Percentiles rank a stretch among this genome's conserved stretches.
These are phyloP conservation scores for Drosophila ezoana DNA, from an alignment of 2,888 invertebrate genomes.

Conservation along the genomic window DNA sequence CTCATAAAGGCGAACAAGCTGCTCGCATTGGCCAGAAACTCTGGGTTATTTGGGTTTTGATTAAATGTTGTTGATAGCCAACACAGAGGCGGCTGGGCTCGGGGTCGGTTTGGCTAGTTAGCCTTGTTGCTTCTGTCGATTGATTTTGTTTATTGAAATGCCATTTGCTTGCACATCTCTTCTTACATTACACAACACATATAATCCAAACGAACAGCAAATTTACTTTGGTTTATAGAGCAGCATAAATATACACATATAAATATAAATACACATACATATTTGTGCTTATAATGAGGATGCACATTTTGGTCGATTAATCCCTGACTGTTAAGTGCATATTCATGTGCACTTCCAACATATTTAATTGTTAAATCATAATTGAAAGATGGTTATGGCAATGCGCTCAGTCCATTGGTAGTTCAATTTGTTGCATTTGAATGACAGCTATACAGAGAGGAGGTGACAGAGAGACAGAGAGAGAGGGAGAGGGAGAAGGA, in stretches of 20 bases:
- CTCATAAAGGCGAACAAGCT: constrained; percentile 24
- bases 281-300: constrained; percentile 41
- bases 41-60: constrained; percentile 59
- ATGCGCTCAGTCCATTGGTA: constrained; percentile 27
- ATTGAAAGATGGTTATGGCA: constrained; percentile 47
- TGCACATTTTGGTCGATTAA: constrained; percentile 54
- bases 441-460: neutral
- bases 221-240: constrained; percentile 14
- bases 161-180: constrained; percentile 42
- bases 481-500: no score
- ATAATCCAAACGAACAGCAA: constrained; percentile 19
- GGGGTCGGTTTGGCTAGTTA: neutral
- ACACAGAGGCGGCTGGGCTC: neutral
- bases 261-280: constrained; percentile 7
- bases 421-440: constrained; percentile 25
- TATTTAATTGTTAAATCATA: constrained; percentile 63
- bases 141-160: constrained; percentile 57
- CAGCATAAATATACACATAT: constrained; percentile 3
- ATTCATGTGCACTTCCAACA: constrained; percentile 51
- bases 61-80: constrained; percentile 69
- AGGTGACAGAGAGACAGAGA: neutral
- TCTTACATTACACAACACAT: constrained; percentile 25
- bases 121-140: constrained; percentile 48
- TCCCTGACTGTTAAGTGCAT: constrained; percentile 58
- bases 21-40: constrained; percentile 34